Percentiles rank a stretch among this genome's conserved stretches.
phyloP scores from a whole-genome alignment of 2,888 invertebrate species.

The Elgonia sp. region DNA sequence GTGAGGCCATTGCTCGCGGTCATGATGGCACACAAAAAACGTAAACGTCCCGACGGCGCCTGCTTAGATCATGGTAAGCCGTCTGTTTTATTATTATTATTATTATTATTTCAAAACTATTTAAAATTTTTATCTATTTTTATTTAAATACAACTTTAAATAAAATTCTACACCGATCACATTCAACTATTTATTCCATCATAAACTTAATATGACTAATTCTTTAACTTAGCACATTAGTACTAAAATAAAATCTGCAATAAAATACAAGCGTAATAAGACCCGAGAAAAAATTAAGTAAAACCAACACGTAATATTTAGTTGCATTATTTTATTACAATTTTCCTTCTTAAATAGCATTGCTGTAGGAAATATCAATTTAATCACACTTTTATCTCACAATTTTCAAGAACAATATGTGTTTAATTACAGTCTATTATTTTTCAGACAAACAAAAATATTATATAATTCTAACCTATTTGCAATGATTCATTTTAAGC shows the following conservation, averaged over 20 bases:
- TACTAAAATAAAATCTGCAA: not conserved
- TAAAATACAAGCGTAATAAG: not conserved
- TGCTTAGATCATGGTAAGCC: too few species aligned
- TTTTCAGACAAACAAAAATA: conserved; percentile 33
- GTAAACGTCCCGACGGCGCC: too few species aligned
- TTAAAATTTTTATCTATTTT: too few species aligned
- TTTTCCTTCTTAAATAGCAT: not conserved
- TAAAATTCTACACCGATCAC: not conserved
- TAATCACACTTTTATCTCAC: not conserved
- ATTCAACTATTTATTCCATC: not conserved
- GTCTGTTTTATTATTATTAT: too few species aligned
- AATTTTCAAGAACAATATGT: not conserved
- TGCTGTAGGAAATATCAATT: too few species aligned
- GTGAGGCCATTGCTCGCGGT: too few species aligned
- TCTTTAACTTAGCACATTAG: not conserved
- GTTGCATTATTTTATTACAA: not conserved
- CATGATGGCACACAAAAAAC: too few species aligned
- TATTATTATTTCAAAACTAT: too few species aligned
- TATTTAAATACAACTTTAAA: too few species aligned
- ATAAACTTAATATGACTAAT: not conserved
- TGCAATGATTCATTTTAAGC: conserved; percentile 32
- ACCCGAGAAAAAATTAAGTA: not conserved
- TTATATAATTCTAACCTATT: conserved; percentile 74
- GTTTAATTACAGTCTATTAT: not conserved
- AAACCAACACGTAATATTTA: not conserved